A percentile compares a stretch with the other conserved stretches of the same genome.
Evolutionary conservation across 2,113 vertebrate species (phyloP).

Genomic region (Pterophyllum scalare): DNA sequence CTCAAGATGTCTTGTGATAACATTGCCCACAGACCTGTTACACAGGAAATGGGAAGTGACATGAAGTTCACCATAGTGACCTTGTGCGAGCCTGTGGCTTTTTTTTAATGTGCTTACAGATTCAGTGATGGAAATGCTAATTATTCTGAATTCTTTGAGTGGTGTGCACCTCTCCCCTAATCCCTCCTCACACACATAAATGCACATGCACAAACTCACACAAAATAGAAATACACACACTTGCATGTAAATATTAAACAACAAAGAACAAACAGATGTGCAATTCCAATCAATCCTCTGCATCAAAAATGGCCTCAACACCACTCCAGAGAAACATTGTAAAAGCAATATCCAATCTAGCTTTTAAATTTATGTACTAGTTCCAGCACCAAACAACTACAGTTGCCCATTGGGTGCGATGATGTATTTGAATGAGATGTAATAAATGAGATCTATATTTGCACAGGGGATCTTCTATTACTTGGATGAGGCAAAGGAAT

Average conservation of each 20-base stretch:
- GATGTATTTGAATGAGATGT: conserved; percentile 65
- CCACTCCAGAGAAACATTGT: conserved; percentile 46
- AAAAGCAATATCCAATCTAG: conserved; percentile 51
- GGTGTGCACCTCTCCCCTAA: background rate
- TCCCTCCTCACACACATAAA: background rate
- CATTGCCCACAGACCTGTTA: conserved; percentile 60
- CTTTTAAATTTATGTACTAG: conserved; percentile 49
- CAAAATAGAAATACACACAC: background rate
- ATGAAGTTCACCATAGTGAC: conserved; percentile 57
- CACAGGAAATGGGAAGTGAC: conserved; percentile 69
- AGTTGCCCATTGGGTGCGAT: conserved; percentile 34
- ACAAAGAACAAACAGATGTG: conserved; percentile 25
- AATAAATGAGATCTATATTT: conserved; percentile 53
- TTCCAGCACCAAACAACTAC: conserved; percentile 36
- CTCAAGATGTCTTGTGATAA: conserved; percentile 57
- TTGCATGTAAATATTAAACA: conserved; percentile 18
- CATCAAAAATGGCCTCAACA: conserved; percentile 19
- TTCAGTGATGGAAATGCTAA: conserved; percentile 60
- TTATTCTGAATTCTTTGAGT: conserved; percentile 24
- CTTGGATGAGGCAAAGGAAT: conserved; percentile 25
- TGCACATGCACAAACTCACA: background rate
- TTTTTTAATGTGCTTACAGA: conserved; percentile 41
- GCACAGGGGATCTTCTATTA: conserved; percentile 20
- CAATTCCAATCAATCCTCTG: conserved; percentile 35
- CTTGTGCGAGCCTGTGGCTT: conserved; percentile 30